phyloP scores from a whole-genome alignment of 2,888 invertebrate genomes.

The Troides aeacus region DNA sequence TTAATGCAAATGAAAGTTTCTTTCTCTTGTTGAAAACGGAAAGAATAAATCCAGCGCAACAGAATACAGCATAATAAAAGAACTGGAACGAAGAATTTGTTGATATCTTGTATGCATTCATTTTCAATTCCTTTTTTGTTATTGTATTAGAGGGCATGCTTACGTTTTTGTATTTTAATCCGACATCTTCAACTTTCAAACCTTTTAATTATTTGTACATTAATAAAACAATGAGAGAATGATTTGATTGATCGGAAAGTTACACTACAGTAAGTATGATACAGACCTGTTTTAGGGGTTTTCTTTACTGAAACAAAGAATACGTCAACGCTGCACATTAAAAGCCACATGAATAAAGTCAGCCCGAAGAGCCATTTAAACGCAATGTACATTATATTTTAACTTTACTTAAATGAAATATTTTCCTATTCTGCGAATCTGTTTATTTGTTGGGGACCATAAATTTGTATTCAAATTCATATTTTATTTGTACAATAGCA shows the following conservation, averaged over 20 bases:
- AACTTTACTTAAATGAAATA: constrained; percentile 27
- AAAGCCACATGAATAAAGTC: constrained; percentile 59
- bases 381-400: constrained; percentile 64
- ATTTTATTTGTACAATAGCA: constrained; percentile 15
- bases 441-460: constrained; percentile 26
- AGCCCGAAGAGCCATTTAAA: constrained; percentile 65
- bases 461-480: constrained; percentile 29
- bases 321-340: constrained; percentile 52
- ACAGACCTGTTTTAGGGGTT: constrained; percentile 21
- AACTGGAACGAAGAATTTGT: constrained; percentile 22
- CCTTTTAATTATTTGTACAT: constrained; percentile 31
- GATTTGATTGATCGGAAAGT: neutral
- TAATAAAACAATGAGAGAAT: neutral
- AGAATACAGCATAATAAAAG: constrained; percentile 52
- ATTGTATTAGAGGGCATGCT: constrained; percentile 1
- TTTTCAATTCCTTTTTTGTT: constrained; percentile 2
- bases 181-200: constrained; percentile 11
- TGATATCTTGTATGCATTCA: constrained; percentile 18
- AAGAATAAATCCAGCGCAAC: constrained; percentile 54
- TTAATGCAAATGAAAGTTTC: constrained; percentile 43
- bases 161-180: constrained; percentile 9
- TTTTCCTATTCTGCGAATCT: constrained; percentile 3
- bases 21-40: constrained; percentile 50
- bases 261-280: neutral
- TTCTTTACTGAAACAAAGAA: constrained; percentile 32